phyloP scores from a whole-genome alignment of 1,140 invertebrate genomes.

The Bacillus rossius region DNA sequence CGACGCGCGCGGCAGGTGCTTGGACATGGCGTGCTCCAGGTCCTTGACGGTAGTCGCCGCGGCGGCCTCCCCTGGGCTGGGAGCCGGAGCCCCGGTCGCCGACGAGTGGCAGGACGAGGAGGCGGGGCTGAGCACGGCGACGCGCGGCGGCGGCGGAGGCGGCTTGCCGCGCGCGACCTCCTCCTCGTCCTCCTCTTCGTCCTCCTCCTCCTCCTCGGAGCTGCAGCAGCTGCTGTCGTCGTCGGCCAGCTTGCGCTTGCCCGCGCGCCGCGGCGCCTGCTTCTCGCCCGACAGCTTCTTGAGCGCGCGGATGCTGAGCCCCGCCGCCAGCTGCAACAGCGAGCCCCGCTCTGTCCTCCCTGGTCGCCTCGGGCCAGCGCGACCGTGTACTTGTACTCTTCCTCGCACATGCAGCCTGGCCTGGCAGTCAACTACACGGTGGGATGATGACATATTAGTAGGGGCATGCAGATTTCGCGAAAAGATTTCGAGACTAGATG shows the following conservation, averaged over 20 bases:
- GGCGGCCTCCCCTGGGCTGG: slow-evolving; percentile 23
- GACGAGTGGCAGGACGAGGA: slow-evolving; percentile 50
- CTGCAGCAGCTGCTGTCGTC: slow-evolving; percentile 47
- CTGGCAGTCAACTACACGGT: no score
- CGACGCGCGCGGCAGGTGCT: slow-evolving; percentile 71
- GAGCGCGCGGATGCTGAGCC: slow-evolving; percentile 4
- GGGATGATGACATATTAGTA: no score
- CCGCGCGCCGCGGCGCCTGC: not conserved
- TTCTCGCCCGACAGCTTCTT: slow-evolving; percentile 13
- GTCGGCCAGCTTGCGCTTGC: slow-evolving; percentile 25
- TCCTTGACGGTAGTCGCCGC: slow-evolving; percentile 74
- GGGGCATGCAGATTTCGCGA: no score
- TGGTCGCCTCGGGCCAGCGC: no score
- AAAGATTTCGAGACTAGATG: no score
- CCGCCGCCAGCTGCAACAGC: slow-evolving; percentile 4
- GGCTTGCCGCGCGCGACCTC: slow-evolving; percentile 17
- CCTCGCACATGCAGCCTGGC: no score
- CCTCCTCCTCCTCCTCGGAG: slow-evolving; percentile 49
- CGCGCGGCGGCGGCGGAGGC: not conserved
- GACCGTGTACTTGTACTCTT: no score
- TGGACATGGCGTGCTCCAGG: slow-evolving; percentile 93
- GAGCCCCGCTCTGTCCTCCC: no score
- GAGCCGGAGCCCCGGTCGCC: not conserved
- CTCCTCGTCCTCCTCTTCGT: slow-evolving; percentile 28
- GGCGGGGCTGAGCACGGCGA: slow-evolving; percentile 51